Percentiles rank a stretch among this genome's conserved stretches.
These are phyloP conservation scores for Thymelicus lineola DNA, from an alignment of 2,888 invertebrate species.

Conservation along the genomic window DNA sequence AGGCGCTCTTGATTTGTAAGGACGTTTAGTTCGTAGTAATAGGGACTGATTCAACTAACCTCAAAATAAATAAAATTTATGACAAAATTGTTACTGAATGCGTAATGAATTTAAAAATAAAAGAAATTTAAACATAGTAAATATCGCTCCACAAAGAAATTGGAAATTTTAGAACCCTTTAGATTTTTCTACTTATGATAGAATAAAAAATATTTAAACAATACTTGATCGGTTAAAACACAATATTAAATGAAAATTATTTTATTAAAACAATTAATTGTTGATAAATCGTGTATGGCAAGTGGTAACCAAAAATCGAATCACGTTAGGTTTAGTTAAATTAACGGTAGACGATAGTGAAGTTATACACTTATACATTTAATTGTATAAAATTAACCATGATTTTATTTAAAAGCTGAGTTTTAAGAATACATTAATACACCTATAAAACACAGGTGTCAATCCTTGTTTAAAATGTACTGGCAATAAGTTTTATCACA, in stretches of 20 bases:
- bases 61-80: neutral
- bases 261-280: neutral
- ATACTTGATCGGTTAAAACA: neutral
- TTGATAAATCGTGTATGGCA: neutral
- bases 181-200: neutral
- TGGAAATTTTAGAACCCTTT: neutral
- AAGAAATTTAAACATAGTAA: neutral
- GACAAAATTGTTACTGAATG: too few species aligned
- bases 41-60: neutral
- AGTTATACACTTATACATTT: neutral
- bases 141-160: neutral
- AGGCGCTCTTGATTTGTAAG: conserved; percentile 9
- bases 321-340: neutral
- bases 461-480: conserved; percentile 15
- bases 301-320: conserved; percentile 3
- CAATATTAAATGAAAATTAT: too few species aligned
- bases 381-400: neutral
- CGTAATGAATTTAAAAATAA: too few species aligned
- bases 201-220: neutral
- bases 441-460: too few species aligned
- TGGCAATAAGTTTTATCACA: conserved; percentile 23
- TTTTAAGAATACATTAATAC: neutral
- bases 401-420: neutral
- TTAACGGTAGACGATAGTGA: neutral
- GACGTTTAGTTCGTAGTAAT: neutral